Conservation (phyloP, 2,888 invertebrate species). For the Aromia moschata region DNA sequence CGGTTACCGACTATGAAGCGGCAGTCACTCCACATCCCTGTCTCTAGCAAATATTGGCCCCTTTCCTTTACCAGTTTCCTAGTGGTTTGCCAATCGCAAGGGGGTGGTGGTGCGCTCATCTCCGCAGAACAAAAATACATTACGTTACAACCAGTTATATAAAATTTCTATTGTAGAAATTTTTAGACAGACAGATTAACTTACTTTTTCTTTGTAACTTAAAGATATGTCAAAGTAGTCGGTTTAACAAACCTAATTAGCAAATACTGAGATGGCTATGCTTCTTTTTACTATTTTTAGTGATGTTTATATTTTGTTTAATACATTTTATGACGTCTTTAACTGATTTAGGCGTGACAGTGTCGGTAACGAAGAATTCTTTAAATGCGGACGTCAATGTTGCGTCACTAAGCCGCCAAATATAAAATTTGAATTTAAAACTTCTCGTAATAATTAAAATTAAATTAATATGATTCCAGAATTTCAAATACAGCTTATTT, state of each 20-base stretch:
- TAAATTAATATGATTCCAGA: too few species aligned
- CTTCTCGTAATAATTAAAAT: too few species aligned
- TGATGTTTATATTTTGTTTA: constrained; percentile 12
- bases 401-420: too few species aligned
- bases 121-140: constrained; percentile 15
- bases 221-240: not conserved
- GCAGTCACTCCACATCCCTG: constrained; percentile 86
- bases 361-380: not conserved
- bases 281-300: not conserved
- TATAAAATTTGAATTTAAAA: too few species aligned
- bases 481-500: too few species aligned
- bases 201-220: not conserved
- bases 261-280: not conserved
- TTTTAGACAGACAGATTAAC: not conserved
- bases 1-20: constrained; percentile 82
- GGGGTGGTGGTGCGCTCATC: constrained; percentile 65
- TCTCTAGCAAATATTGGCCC: constrained; percentile 78
- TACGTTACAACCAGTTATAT: too few species aligned
- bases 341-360: not conserved
- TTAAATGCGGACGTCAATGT: not conserved
- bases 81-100: constrained; percentile 80
- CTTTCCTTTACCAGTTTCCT: constrained; percentile 77
- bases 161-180: not conserved
- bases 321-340: constrained; percentile 2
- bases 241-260: not conserved